phyloP scores from a whole-genome alignment of 2,113 vertebrate species.

The Cynopterus brachyotis region DNA sequence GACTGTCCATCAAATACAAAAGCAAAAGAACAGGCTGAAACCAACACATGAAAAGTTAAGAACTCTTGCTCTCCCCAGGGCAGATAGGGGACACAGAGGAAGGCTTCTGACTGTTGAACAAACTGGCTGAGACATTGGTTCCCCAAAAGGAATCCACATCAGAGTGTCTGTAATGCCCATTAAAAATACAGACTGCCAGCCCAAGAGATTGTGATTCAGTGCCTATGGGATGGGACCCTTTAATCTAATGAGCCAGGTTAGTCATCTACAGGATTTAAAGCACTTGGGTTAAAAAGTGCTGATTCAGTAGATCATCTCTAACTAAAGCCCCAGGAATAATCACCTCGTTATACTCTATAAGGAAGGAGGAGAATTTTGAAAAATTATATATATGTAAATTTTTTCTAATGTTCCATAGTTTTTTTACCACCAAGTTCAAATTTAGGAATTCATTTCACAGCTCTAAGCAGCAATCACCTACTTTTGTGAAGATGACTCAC shows the following conservation, averaged over 20 bases:
- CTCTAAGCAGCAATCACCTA: not conserved
- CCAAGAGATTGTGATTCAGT: not conserved
- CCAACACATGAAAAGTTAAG: not conserved
- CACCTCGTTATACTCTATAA: not conserved
- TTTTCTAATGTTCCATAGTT: not conserved
- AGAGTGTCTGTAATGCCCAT: not conserved
- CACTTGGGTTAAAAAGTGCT: not conserved
- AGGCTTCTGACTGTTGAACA: not conserved
- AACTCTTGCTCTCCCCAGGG: not conserved
- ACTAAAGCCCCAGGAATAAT: not conserved
- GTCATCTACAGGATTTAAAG: not conserved
- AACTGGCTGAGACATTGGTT: not conserved
- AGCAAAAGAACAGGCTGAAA: not conserved
- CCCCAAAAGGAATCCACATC: not conserved
- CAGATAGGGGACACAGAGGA: not conserved
- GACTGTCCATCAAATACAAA: not conserved
- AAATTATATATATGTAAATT: not conserved
- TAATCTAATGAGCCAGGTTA: not conserved
- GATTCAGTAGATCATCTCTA: not conserved
- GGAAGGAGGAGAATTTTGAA: constrained; percentile 11
- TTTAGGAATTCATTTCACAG: not conserved
- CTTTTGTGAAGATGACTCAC: not conserved
- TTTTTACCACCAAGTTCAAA: constrained; percentile 13
- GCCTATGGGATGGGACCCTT: not conserved
- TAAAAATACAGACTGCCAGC: not conserved